Evolutionary conservation across 2,888 invertebrate species (phyloP).

Genomic region (Drosophila tripunctata): DNA sequence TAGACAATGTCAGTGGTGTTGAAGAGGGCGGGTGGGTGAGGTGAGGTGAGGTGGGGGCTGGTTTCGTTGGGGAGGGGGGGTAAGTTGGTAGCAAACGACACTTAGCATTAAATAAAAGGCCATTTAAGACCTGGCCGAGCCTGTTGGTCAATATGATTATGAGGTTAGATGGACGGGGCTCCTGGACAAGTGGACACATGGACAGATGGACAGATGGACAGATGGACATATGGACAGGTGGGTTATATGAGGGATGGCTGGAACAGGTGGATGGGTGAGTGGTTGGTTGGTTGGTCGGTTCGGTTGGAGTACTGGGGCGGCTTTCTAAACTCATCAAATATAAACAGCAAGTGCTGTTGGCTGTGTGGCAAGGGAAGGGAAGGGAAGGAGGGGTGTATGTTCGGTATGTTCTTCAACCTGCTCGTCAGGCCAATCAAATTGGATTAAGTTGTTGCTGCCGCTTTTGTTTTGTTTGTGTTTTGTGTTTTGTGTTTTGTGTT

Average conservation of each 20-base stretch:
- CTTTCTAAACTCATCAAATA: conserved; percentile 37
- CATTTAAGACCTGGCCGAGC: conserved; percentile 59
- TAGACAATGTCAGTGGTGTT: conserved; percentile 16
- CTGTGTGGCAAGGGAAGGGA: background rate
- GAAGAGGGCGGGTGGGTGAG: no score
- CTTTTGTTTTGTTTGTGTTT: conserved; percentile 42
- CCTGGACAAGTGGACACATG: no score
- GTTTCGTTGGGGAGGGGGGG: background rate
- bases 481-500: conserved; percentile 10
- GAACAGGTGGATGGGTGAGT: no score
- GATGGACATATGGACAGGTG: no score
- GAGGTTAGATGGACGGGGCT: conserved; percentile 7
- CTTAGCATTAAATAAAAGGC: conserved; percentile 68
- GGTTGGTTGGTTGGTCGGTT: no score
- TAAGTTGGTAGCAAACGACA: conserved; percentile 44
- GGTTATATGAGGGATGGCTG: background rate
- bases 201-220: no score
- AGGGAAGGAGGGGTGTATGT: background rate
- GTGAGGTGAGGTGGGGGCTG: background rate
- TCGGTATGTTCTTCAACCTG: conserved; percentile 11
- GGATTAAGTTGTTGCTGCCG: conserved; percentile 71
- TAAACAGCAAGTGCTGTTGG: conserved; percentile 22
- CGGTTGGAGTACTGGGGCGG: no score
- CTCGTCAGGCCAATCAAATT: conserved; percentile 65
- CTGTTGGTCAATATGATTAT: conserved; percentile 49